Evolutionary conservation across 2,888 invertebrate genomes (phyloP), one percentile per base, ranked within the genome.

Genomic region (Dasysyrphus albostriatus): DNA sequence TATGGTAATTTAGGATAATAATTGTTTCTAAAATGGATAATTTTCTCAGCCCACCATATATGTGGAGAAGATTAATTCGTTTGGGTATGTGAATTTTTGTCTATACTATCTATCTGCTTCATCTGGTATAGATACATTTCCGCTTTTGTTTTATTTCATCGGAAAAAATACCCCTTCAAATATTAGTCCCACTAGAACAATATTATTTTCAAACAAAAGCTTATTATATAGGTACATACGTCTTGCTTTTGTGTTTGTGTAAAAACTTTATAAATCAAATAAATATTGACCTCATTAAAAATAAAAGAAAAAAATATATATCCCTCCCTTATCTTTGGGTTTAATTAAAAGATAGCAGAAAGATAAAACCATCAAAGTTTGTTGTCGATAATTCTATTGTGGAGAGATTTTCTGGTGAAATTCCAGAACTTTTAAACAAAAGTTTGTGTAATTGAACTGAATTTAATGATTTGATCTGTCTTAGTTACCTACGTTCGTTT

Each of bases 361-460:
- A 49, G 49, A 19, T 49, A 49, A 49, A 49, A 19, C 49, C 19
- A 49, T 19, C 16, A 49, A 49, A 49, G 10, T 49, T 49, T 49
- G 49, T 49, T 49, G 9, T 19, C 19, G 19, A 49, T 49, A 49
- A 49, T 10, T 19, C 19, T 49, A 49, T 49, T 49, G 49, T 49
- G 19, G 10, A 10, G 49, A 49, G 49, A 19, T 49, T 19, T 49
- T 19, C 19, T 9, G 49, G 4, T 49, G 10, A 19, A 8, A 49
- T 49, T 49, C 10, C 19, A 49, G 10, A 19, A 19, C 5, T 10
- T 49, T 49, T 19, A 5, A 49, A 16, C 19, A 1, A 49, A 49
- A 49, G 10, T 49, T 49, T 2, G 6, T 16, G 49, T 49, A 49
- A 19, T 49, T 49, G 19, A 49, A 49, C 9, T 10, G 16, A 49